Evolutionary conservation across 2,113 vertebrate species (phyloP), one percentile per base, ranked within the genome.

Genomic region (Corythaixoides concolor): DNA sequence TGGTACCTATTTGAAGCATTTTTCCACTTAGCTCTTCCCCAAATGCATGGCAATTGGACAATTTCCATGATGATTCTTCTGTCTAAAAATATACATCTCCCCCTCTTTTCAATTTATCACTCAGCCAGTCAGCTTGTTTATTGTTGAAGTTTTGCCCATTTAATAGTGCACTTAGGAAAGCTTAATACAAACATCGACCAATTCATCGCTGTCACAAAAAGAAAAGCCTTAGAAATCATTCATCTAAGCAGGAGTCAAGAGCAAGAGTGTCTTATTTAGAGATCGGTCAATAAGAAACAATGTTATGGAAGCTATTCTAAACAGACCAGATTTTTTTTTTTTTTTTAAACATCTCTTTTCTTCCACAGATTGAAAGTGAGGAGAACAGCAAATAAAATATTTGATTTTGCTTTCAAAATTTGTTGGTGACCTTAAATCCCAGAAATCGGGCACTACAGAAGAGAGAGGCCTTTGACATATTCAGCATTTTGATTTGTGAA

Each of bases 11-110:
- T 45, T 89, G 83, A 84, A 89, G 23, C n/a, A 53, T 86, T 96
- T 93, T 96, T 92, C 69, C 62, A 75, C 0, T 0, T 64, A 73
- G 15, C 18, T 8, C 23, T 95, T 88, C 62, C 91, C 52, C 62
- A 93, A 92, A 84, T 37, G 39, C 60, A 87, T 75, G 68, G 76
- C 79, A 90, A 70, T 81, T 4, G 2, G 68, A 72, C 64, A 92
- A 87, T 90, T 97, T 95, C 86, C 76, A 78, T 89, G 39, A 89
- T 95, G 66, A 93, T 79, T 93, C 73, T 93, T 82, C 82, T 59
- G 7, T 13, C 45, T 77, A 59, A 96, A 95, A 96, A 92, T 64
- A 93, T 23, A 43, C 73, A 92, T 52, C 66, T 95, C 63, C 76
- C 37, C 33, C 26, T 70, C 74, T 87, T 86, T 93, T 93, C 73